Conservation (phyloP, 1,140 invertebrate genomes). For the Cyclargus thomasi region DNA sequence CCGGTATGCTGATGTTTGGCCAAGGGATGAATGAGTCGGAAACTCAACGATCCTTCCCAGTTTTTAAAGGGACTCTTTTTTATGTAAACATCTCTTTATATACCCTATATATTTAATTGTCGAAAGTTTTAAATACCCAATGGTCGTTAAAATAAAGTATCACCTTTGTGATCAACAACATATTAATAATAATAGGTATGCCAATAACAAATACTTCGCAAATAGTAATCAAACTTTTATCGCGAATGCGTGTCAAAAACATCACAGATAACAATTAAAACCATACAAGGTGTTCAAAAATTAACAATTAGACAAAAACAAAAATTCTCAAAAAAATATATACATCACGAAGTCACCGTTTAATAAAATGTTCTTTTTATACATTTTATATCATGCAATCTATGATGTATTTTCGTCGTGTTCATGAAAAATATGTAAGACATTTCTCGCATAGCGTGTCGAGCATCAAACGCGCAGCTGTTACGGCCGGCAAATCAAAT, state of each 20-base stretch:
- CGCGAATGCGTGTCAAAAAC: no score
- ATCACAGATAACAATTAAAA: no score
- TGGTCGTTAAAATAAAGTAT: no score
- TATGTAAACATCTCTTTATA: not conserved
- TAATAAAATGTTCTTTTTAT: not conserved
- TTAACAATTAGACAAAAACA: no score
- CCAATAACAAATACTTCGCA: no score
- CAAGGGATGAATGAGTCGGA: conserved; percentile 39
- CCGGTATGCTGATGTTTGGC: conserved; percentile 31
- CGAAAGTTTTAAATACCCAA: no score
- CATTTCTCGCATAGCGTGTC: conserved; percentile 54
- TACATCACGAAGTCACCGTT: conserved; percentile 38
- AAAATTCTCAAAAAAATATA: no score
- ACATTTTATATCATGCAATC: not conserved
- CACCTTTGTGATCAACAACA: no score
- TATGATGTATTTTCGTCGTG: conserved; percentile 18
- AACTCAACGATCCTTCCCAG: conserved; percentile 25
- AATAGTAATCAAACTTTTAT: no score
- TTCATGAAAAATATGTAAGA: conserved; percentile 54
- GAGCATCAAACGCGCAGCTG: conserved; percentile 67
- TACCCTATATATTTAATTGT: no score
- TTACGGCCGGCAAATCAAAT: conserved; percentile 67
- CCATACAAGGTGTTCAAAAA: no score
- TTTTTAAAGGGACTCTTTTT: not conserved
- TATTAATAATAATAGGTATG: no score